phyloP scores from a whole-genome alignment of 2,797 vertebrate genomes.

The Avahi laniger region DNA sequence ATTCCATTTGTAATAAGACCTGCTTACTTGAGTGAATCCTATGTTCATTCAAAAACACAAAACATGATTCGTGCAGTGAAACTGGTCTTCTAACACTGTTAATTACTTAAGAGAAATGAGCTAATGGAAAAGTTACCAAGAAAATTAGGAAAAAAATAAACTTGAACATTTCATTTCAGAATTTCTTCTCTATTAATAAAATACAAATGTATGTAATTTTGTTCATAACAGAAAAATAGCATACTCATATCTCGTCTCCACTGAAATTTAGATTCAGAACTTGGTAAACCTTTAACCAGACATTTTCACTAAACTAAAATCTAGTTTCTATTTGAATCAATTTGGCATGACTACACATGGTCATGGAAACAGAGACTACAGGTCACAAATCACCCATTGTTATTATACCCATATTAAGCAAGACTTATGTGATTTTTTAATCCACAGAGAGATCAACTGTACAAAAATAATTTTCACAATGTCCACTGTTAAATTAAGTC shows the following conservation, averaged over 20 bases:
- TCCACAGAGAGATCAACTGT: background rate
- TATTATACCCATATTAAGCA: background rate
- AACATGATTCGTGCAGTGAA: conserved; percentile 10
- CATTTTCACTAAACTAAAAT: conserved; percentile 44
- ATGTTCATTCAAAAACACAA: conserved; percentile 47
- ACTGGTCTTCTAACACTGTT: conserved; percentile 26
- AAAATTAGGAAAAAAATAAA: background rate
- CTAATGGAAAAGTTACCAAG: background rate
- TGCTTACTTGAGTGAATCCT: conserved; percentile 49
- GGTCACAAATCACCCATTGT: conserved; percentile 8
- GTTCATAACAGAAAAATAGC: conserved; percentile 34
- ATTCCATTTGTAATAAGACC: conserved; percentile 49
- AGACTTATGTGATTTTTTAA: conserved; percentile 10
- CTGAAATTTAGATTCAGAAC: conserved; percentile 26
- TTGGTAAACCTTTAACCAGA: conserved; percentile 33
- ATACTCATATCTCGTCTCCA: background rate
- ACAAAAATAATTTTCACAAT: conserved; percentile 42
- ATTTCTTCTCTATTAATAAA: conserved; percentile 31
- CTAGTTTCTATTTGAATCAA: conserved; percentile 36
- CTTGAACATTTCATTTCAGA: conserved; percentile 25
- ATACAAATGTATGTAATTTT: conserved; percentile 22
- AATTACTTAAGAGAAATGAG: background rate
- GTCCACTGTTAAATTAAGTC: conserved; percentile 4
- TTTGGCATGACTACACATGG: background rate
- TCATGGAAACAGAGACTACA: background rate